phyloP scores from a whole-genome alignment of 1,140 invertebrate species.

The Tetramorium parvispinum region DNA sequence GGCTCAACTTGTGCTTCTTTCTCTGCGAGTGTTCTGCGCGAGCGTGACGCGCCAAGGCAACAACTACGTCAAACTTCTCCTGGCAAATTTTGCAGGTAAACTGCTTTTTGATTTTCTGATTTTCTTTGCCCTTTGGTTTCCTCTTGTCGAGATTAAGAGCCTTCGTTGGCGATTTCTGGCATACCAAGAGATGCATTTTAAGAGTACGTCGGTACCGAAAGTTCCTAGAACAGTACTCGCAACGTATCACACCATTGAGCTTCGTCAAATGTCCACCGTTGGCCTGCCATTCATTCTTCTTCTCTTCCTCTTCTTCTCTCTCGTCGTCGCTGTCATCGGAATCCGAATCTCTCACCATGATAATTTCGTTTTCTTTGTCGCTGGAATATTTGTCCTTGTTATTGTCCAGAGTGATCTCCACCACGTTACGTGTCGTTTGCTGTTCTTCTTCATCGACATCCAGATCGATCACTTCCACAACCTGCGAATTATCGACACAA shows the following conservation, averaged over 20 bases:
- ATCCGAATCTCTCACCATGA: constrained; percentile 83
- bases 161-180: constrained; percentile 75
- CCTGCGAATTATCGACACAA: not conserved
- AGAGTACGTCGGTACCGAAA: constrained; percentile 78
- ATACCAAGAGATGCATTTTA: constrained; percentile 79
- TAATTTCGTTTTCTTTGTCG: constrained; percentile 84
- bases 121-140: constrained; percentile 47
- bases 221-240: constrained; percentile 76
- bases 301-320: constrained; percentile 42
- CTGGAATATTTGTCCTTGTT: constrained; percentile 83
- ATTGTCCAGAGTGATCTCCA: constrained; percentile 82
- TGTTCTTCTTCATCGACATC: constrained; percentile 81
- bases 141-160: constrained; percentile 49
- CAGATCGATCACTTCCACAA: constrained; percentile 82
- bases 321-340: constrained; percentile 67
- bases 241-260: constrained; percentile 61
- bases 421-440: constrained; percentile 66
- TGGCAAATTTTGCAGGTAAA: constrained; percentile 82
- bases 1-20: constrained; percentile 74
- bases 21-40: constrained; percentile 77
- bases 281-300: constrained; percentile 41
- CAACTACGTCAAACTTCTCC: constrained; percentile 81
- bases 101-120: constrained; percentile 72
- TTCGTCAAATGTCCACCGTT: constrained; percentile 62
- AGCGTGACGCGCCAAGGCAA: constrained; percentile 82